phyloP scores from a whole-genome alignment of 2,797 vertebrate species.

The Tadarida brasiliensis region DNA sequence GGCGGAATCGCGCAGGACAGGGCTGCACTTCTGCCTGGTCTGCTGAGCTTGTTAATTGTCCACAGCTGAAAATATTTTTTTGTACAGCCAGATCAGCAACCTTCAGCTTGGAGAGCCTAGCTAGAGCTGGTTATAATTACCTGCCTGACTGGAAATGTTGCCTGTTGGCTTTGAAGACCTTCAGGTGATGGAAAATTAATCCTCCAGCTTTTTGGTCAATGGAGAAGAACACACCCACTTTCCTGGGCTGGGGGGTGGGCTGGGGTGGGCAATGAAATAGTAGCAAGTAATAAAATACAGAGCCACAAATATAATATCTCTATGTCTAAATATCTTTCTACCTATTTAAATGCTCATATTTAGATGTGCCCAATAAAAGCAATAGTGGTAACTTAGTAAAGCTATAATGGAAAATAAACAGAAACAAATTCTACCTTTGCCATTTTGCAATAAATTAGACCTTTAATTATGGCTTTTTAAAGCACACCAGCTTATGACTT shows the following conservation, averaged over 20 bases:
- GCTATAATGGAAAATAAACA: neutral
- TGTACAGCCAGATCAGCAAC: slow-evolving; percentile 69
- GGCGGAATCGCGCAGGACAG: slow-evolving; percentile 61
- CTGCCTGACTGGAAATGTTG: slow-evolving; percentile 51
- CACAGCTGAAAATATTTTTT: slow-evolving; percentile 77
- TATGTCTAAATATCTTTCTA: neutral
- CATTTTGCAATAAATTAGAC: neutral
- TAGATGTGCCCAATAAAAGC: neutral
- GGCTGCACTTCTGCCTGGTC: slow-evolving; percentile 71
- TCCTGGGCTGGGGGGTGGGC: neutral
- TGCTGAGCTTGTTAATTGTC: slow-evolving; percentile 82
- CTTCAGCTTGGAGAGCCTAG: slow-evolving; percentile 57
- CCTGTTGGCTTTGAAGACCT: slow-evolving; percentile 17
- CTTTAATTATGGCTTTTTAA: neutral
- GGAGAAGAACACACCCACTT: slow-evolving; percentile 43
- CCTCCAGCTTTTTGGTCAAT: neutral
- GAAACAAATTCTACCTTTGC: neutral
- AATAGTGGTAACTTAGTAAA: neutral
- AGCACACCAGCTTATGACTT: neutral
- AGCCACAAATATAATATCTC: neutral
- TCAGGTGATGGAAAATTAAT: slow-evolving; percentile 64
- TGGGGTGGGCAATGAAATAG: neutral
- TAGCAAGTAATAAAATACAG: slow-evolving; percentile 1
- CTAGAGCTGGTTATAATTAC: slow-evolving; percentile 73
- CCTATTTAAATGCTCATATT: neutral